Evolutionary conservation across 2,888 invertebrate species (phyloP), one percentile per base, ranked within the genome.

Genomic region (Hedya salicella): DNA sequence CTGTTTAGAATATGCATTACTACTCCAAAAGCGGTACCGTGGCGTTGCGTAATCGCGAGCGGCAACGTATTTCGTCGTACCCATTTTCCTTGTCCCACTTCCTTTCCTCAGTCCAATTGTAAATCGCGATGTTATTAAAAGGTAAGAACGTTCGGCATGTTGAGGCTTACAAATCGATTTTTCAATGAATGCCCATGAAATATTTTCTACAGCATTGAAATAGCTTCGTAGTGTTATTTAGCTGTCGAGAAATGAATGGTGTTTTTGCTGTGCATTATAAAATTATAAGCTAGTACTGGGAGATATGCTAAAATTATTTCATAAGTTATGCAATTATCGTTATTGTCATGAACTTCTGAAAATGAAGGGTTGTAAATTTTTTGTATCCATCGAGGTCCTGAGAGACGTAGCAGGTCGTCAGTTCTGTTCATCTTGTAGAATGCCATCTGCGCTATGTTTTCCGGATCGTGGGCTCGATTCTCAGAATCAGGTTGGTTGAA

Each of bases 111-210:
- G 62, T 36, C 40, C 44, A 44, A 52, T 57, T 64, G 57, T 52
- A 64, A 64, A 64, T 64, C 64, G 42, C 50, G 32, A 64, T 64
- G 13, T 44, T 44, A 59, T 59, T 64, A 64, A 36, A 54, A 64
- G 42, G 42, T 42, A 62, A 36, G 21, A 39, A 42, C 50, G 42
- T 14, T 50, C 19, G 32, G 32, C 16, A 44, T 21, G 42, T 44
- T 14, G 46, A 39, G 13, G 17, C 25, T 48, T 21, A 14, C 13
- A 21, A 44, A 53, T 32, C 11, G 16, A 19, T 62, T 52, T 53
- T 1, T 39, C 19, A 2, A 16, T 25, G 13, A 39, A 14, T 14
- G 14, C 4, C 40, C 16, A 14, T 13, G 36, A 8, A 36, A 42
- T 46, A 19, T 3, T 19, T 17, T 3, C 6, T 25, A 6, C 4